A percentile compares a stretch with the other conserved stretches of the same genome.
phyloP scores from a whole-genome alignment of 2,113 vertebrate genomes.

The Tylochromis polylepis region DNA sequence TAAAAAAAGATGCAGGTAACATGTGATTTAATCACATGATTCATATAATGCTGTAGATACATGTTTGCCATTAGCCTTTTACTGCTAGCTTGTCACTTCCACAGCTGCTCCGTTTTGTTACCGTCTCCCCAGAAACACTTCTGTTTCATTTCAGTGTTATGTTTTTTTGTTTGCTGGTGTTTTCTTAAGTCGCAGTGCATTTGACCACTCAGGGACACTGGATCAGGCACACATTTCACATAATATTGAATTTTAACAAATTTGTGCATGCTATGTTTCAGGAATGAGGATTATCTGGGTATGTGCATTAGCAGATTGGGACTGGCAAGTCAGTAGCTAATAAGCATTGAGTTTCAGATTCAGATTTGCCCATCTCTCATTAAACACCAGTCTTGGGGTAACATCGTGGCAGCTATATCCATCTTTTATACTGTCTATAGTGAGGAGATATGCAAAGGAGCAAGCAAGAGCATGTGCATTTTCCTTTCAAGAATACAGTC shows the following conservation, averaged over 20 bases:
- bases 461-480: background rate
- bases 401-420: background rate
- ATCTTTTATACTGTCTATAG: background rate
- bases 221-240: background rate
- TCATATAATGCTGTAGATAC: background rate
- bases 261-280: background rate
- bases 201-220: background rate
- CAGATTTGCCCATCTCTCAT: too few relatives aligned
- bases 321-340: too few relatives aligned
- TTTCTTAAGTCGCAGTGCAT: background rate
- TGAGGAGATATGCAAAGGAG: background rate
- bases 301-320: too few relatives aligned
- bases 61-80: background rate
- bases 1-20: background rate
- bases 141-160: rapidly evolving
- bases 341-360: background rate
- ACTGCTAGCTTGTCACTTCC: background rate
- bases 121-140: background rate
- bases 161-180: background rate
- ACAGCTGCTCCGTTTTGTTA: background rate
- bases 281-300: background rate
- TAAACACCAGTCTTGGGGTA: too few relatives aligned
- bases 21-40: background rate
- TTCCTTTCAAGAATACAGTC: background rate
- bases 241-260: background rate